phyloP scores from a whole-genome alignment of 2,888 invertebrate genomes.

The Drepanosiphum platanoidis region DNA sequence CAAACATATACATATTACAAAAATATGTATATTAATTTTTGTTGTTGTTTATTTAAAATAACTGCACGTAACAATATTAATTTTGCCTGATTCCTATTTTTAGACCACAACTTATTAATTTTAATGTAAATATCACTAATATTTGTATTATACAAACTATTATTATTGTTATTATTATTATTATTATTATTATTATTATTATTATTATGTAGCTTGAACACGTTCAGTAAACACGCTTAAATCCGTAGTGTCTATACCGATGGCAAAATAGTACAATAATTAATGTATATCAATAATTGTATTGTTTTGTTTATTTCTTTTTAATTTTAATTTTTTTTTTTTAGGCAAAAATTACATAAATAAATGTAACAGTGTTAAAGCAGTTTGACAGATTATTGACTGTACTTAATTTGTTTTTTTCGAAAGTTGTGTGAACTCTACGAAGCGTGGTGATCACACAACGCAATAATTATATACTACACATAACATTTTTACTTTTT shows the following conservation, averaged over 20 bases:
- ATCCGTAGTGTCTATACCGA: constrained; percentile 45
- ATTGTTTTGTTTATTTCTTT: constrained; percentile 15
- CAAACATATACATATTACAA: constrained; percentile 34
- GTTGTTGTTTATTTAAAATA: constrained; percentile 45
- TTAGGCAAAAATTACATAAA: constrained; percentile 11
- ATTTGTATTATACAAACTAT: constrained; percentile 40
- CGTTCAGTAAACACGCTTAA: constrained; percentile 42
- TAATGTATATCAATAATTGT: constrained; percentile 30
- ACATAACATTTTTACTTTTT: background rate
- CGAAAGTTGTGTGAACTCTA: constrained; percentile 1
- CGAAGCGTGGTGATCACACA: background rate
- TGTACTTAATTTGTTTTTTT: background rate
- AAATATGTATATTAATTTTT: constrained; percentile 28
- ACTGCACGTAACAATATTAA: constrained; percentile 58
- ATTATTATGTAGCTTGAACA: constrained; percentile 54
- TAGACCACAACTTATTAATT: constrained; percentile 43
- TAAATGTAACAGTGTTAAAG: constrained; percentile 19
- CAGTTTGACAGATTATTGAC: background rate
- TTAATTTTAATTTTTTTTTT: constrained; percentile 15
- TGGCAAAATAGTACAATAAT: constrained; percentile 35
- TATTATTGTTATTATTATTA: constrained; percentile 27
- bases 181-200: constrained; percentile 32
- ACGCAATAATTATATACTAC: background rate
- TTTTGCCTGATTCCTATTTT: constrained; percentile 58
- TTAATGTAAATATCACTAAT: constrained; percentile 54